phyloP scores from a whole-genome alignment of 2,797 vertebrate genomes.

The Pristis pectinata region DNA sequence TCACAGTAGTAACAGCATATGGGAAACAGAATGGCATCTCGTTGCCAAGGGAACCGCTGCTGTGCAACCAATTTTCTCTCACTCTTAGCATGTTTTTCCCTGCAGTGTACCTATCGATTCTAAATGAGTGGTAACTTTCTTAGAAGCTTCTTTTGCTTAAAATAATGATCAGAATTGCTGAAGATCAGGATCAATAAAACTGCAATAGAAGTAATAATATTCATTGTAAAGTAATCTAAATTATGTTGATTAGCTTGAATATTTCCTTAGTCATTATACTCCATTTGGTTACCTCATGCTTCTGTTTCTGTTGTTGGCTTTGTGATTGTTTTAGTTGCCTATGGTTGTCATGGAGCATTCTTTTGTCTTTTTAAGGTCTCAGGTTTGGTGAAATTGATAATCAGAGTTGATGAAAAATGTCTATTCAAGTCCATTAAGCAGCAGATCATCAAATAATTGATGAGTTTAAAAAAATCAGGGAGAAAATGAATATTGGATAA shows the following conservation, averaged over 20 bases:
- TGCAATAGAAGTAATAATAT: neutral
- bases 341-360: neutral
- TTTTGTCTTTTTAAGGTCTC: neutral
- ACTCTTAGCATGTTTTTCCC: neutral
- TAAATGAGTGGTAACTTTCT: neutral
- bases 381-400: neutral
- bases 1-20: neutral
- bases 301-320: neutral
- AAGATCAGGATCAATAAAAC: neutral
- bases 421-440: neutral
- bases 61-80: constrained; percentile 14
- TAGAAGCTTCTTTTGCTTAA: neutral
- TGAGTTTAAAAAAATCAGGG: neutral
- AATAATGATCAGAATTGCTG: neutral
- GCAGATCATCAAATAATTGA: neutral
- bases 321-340: neutral
- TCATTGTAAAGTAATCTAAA: neutral
- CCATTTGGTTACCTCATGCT: neutral
- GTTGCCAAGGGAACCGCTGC: constrained; percentile 34
- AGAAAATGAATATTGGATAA: neutral
- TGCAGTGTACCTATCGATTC: neutral
- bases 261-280: neutral
- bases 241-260: neutral
- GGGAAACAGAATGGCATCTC: neutral
- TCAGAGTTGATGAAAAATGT: no score